Base-by-base conservation (phyloP, 2,888 invertebrate genomes). In the Leucania comma region DNA sequence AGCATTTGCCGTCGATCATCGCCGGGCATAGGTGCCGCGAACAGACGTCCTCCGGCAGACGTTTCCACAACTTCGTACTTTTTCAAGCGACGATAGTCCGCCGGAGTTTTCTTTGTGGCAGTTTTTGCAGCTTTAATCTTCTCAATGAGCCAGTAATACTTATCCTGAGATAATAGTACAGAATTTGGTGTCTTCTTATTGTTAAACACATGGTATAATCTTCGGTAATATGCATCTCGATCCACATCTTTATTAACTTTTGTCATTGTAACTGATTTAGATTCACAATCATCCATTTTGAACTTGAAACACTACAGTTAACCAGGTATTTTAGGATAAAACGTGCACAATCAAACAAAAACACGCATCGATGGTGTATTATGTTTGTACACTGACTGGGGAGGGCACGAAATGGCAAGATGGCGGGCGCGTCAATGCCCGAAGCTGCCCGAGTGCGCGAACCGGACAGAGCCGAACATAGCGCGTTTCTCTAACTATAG, bases 71-170 rank as follows among this genome's bases (percentile, higher is more conserved):
- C 77, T 69, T 89, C 87, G 68, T 83, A 93, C 63, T 89, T 86
- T 81, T 90, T 93, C 14, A 86, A 66, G 3, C 89, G 88, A n/a
- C 90, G 85, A 82, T 90, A 92, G 76, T 92, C 91, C 0, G 85
- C 58, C 0, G 91, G 82, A 1, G 83, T 76, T 72, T 90, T 92
- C 60, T 81, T 89, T 0, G 46, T 50, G 58, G 77, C 80, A 2
- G 64, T 67, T 78, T 87, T 88, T 4, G 90, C 91, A 4, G 66
- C 60, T 83, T 91, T 91, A 0, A 92, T 87, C 76, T 89, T 87
- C 67, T 89, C 84, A 22, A 92, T 80, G 4, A 91, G 66, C 29
- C 80, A 72, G 10, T 68, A 46, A 72, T 92, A 92, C 65, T 86
- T 88, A 9, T 88, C 88, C 3, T 87, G 84, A n/a, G 90, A 82